Evolutionary conservation across 2,888 invertebrate genomes (phyloP), one percentile per base, ranked within the genome.

Genomic region (Cheilosia soror): DNA sequence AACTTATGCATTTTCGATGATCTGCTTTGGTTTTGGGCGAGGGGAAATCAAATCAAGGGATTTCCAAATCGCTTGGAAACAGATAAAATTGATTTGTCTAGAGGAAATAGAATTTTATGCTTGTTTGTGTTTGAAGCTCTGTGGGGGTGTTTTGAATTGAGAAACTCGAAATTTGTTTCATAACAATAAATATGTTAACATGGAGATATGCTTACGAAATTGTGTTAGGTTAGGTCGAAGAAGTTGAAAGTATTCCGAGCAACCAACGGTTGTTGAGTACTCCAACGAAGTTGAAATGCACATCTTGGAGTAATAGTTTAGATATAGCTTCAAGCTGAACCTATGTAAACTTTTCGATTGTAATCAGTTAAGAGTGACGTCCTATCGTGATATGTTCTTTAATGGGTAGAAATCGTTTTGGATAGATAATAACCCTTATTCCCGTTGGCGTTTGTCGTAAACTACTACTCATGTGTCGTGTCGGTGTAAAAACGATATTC

Each of bases 61-160:
- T 72, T 79, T 72, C 58, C 31, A 69, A 69, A 78, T n/a, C 20
- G n/a, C 49, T 78, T 51, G n/a, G 31, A 72, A 66, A 72, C 65
- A 58, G 44, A 79, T 79, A 60, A 72, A 79, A 66, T 65, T 72
- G 31, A 65, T 79, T 79, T 65, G 49, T 66, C 20, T 44, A 15
- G 4, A 37, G 49, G 29, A 44, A 53, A 60, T 11, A 33, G 49
- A 53, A 11, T 13, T 42, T 29, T 40, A 25, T 13, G 37, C 20
- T 79, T 27, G 29, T 42, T 69, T 69, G 15, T 51, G 42, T 66
- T 51, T 9, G 7, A 51, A 65, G 11, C 37, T 37, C 33, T 37
- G 11, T 15, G 11, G 63, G 31, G 33, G 6, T 47, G 4, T 29
- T 44, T 27, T 15, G 42, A n/a, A 29, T 62, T 29, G 9, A 15